Conservation (phyloP, 1,140 invertebrate species). For the Drosophila sproati region DNA sequence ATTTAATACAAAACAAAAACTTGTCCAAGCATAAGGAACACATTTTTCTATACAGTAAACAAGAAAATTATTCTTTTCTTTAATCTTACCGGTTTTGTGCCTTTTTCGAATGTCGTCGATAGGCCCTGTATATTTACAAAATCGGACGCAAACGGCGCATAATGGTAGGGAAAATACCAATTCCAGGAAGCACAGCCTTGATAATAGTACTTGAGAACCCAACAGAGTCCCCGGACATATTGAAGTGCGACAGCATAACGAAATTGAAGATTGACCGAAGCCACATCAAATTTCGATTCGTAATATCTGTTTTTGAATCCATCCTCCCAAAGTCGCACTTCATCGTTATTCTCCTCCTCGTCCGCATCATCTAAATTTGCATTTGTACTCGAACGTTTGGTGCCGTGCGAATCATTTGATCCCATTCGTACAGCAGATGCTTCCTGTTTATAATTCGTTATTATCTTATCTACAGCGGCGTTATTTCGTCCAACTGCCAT, state of each 20-base stretch:
- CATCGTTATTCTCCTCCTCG: slow-evolving; percentile 92
- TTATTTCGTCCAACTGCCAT: slow-evolving; percentile 85
- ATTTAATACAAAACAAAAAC: background rate
- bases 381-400: slow-evolving; percentile 85
- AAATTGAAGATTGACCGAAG: slow-evolving; percentile 92
- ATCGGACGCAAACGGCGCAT: slow-evolving; percentile 99
- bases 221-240: slow-evolving; percentile 98
- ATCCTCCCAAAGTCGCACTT: slow-evolving; percentile 98
- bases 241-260: slow-evolving; percentile 95
- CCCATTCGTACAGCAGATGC: slow-evolving; percentile 88
- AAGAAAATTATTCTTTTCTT: background rate
- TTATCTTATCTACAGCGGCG: slow-evolving; percentile 74
- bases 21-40: too few relatives aligned
- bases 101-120: slow-evolving; percentile 94
- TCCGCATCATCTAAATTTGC: slow-evolving; percentile 66
- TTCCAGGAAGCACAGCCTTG: slow-evolving; percentile 99
- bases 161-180: slow-evolving; percentile 99
- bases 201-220: slow-evolving; percentile 99
- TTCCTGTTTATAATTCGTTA: slow-evolving; percentile 88
- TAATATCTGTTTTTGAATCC: slow-evolving; percentile 99
- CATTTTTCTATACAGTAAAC: too few relatives aligned
- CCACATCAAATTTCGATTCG: slow-evolving; percentile 97
- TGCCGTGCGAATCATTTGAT: slow-evolving; percentile 11
- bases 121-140: slow-evolving; percentile 96
- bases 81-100: slow-evolving; percentile 92